Evolutionary conservation across 2,888 invertebrate genomes (phyloP), one percentile per base, ranked within the genome.

Genomic region (Ennomos fuscantarius): DNA sequence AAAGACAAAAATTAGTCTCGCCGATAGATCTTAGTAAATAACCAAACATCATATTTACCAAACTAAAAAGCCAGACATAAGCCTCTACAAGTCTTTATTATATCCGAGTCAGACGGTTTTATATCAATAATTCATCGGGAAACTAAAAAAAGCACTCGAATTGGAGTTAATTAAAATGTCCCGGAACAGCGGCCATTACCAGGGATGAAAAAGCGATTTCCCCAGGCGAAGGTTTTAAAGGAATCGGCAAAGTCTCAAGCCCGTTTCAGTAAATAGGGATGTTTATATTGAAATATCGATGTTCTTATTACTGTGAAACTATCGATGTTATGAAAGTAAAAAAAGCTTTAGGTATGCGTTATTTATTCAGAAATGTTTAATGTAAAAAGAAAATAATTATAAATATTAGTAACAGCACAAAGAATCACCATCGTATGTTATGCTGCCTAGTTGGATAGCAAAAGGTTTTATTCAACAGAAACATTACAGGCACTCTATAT

Each of bases 131-230:
- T 85, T 86, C 79, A 84, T 79, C 67, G 65, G 58, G 70, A 77
- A 88, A 86, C 84, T 86, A 84, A 87, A 88, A 75, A 68, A 57
- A 48, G 44, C 53, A 58, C 63, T 58, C 60, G 54, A 60, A 54
- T 55, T 52, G 75, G 74, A 85, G 87, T 88, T 89, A 89, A 91
- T 91, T 91, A 89, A 90, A 90, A 89, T 79, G 86, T 89, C 82
- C 82, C 86, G 79, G 79, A 79, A 82, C 80, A 80, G 79, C 75
- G 78, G 74, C 84, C 86, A 87, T 90, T 89, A 89, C 82, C 76
- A 74, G 76, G 86, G 84, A 89, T 90, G 89, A 90, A 90, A 89
- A 89, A 89, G 87, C 89, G 87, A 89, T 90, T 91, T 88, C 84
- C 81, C 82, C 81, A 73, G 79, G 78, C 83, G 78, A 76, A 72